phyloP scores from a whole-genome alignment of 2,797 vertebrate species.

The Acridotheres tristis region DNA sequence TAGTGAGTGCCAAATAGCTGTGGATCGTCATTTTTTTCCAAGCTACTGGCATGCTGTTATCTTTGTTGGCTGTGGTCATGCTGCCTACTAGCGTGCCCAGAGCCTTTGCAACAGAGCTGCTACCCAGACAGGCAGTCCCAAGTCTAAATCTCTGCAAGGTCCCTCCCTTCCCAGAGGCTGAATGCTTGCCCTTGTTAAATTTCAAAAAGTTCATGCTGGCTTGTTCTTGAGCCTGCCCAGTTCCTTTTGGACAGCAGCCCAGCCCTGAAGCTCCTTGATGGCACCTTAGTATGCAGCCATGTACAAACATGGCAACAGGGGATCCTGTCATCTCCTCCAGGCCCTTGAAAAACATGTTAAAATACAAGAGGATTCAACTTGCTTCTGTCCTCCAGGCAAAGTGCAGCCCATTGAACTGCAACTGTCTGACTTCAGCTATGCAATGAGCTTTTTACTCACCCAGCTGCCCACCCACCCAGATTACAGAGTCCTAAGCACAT shows the following conservation, averaged over 20 bases:
- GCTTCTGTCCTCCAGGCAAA: background rate
- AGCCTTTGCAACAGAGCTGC: background rate
- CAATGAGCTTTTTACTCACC: background rate
- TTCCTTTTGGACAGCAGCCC: background rate
- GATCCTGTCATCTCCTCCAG: background rate
- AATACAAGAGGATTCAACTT: background rate
- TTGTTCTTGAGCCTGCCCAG: background rate
- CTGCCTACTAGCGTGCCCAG: background rate
- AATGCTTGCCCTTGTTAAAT: background rate
- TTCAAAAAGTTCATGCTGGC: background rate
- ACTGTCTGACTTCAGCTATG: rapidly evolving
- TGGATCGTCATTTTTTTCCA: background rate
- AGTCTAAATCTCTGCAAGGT: background rate
- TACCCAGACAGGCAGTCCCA: background rate
- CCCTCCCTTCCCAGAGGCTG: background rate
- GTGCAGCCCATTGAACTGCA: background rate
- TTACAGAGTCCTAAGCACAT: background rate
- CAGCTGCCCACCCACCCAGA: background rate
- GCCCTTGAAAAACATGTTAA: background rate
- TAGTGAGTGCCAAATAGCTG: background rate
- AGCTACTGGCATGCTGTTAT: background rate
- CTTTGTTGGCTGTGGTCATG: background rate
- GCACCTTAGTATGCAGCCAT: background rate
- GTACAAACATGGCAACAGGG: background rate
- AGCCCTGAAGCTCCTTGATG: background rate